Evolutionary conservation across 2,113 vertebrate species (phyloP).

Genomic region (cattle (Bos taurus)): ARS-UCD2.0 NC_037329.1:62962501-62963000

Average conservation of each 20-base stretch:
- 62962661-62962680: not conserved
- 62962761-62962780: not conserved
- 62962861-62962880: not conserved
- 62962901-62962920: not conserved
- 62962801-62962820: fast-evolving
- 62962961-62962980: not conserved
- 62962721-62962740: not conserved
- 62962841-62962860: not conserved
- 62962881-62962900: not conserved
- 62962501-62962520: not conserved
- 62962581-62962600: not conserved
- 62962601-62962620: not conserved
- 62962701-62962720: not conserved
- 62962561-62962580: not conserved
- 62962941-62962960: too few species aligned
- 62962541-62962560: not conserved
- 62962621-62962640: not conserved
- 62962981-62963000: not conserved
- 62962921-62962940: not conserved
- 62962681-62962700: not conserved
- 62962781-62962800: not conserved
- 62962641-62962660: not conserved
- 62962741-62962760: not conserved
- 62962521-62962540: not conserved
- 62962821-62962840: not conserved